These are phyloP conservation scores for Varroa destructor DNA, from an alignment of 1,140 invertebrate species.

Conservation along the genomic window DNA sequence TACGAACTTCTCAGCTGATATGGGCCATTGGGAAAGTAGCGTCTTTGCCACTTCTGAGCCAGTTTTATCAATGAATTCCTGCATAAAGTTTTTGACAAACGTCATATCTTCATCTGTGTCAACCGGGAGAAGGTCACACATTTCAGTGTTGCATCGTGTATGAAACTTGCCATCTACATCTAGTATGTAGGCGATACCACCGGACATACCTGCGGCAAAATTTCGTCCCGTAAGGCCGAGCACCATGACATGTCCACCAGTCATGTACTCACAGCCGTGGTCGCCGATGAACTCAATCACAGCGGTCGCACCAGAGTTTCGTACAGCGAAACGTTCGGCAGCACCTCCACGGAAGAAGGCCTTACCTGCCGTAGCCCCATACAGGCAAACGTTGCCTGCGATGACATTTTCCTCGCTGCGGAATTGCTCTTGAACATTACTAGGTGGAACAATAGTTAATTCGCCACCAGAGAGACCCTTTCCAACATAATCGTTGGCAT, in stretches of 20 bases:
- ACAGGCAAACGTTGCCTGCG: conserved; percentile 93
- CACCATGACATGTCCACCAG: conserved; percentile 77
- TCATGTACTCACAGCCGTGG: conserved; percentile 99
- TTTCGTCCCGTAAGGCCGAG: conserved; percentile 87
- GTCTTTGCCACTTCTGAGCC: conserved; percentile 68
- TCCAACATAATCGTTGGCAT: conserved; percentile 97
- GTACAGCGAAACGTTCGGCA: conserved; percentile 91
- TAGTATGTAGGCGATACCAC: conserved; percentile 89
- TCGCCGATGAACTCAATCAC: conserved; percentile 83
- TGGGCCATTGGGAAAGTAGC: conserved; percentile 68
- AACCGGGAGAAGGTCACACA: conserved; percentile 70
- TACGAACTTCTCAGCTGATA: conserved; percentile 62
- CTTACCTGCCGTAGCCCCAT: conserved; percentile 84
- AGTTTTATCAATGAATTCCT: conserved; percentile 78
- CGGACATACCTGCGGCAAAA: conserved; percentile 97
- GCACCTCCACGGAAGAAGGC: conserved; percentile 93
- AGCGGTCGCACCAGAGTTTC: conserved; percentile 86
- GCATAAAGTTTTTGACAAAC: conserved; percentile 60
- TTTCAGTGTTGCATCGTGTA: conserved; percentile 75
- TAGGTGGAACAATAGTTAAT: conserved; percentile 83
- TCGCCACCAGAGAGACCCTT: conserved; percentile 87
- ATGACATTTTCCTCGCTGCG: conserved; percentile 89
- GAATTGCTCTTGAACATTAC: conserved; percentile 56
- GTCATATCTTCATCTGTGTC: conserved; percentile 63
- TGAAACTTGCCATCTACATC: conserved; percentile 49